These are phyloP conservation scores for Gobius niger DNA, from an alignment of 2,113 vertebrate species.

Conservation along the genomic window DNA sequence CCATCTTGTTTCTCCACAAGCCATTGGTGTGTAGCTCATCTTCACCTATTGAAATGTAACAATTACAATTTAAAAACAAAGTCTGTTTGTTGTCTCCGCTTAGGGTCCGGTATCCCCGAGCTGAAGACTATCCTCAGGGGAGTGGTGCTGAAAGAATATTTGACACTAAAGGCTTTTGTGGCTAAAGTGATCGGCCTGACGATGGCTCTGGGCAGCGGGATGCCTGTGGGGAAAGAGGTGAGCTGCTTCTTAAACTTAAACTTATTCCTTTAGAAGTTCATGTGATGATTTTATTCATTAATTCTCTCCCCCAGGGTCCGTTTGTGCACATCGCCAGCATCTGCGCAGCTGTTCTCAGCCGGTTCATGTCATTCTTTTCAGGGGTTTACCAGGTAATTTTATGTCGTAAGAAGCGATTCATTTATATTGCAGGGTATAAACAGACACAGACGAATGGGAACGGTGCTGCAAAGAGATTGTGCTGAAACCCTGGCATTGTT, in stretches of 20 bases:
- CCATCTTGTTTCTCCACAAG: conserved; percentile 90
- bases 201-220: conserved; percentile 89
- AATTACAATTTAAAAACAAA: not conserved
- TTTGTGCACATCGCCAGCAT: conserved; percentile 98
- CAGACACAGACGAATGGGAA: not conserved
- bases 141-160: conserved; percentile 91
- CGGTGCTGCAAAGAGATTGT: not conserved
- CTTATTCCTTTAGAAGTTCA: not conserved
- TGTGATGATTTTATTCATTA: not conserved
- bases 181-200: conserved; percentile 92
- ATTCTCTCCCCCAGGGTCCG: conserved; percentile 79
- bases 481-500: no score
- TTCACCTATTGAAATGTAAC: not conserved
- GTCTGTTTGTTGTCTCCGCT: not conserved
- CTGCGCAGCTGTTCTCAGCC: conserved; percentile 91
- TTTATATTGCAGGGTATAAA: not conserved
- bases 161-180: conserved; percentile 89
- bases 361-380: conserved; percentile 89
- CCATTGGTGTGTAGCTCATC: conserved; percentile 83
- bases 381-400: conserved; percentile 89
- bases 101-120: conserved; percentile 92
- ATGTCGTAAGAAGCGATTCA: conserved; percentile 14
- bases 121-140: conserved; percentile 94
- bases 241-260: conserved; percentile 1
- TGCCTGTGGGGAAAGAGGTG: conserved; percentile 96